A percentile compares a stretch with the other conserved stretches of the same genome.
phyloP scores from a whole-genome alignment of 2,113 vertebrate species.

The Anguilla rostrata region DNA sequence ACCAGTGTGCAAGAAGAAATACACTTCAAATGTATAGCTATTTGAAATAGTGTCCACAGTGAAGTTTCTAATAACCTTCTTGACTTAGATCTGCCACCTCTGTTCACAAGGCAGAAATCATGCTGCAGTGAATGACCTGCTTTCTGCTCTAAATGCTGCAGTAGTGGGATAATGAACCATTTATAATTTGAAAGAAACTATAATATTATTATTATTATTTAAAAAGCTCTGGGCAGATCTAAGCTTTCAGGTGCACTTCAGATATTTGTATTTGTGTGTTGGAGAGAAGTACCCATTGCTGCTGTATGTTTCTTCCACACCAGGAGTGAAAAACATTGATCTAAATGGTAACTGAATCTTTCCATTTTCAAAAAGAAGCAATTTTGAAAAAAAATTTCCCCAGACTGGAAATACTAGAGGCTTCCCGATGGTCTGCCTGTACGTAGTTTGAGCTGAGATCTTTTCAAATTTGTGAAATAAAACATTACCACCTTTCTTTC shows the following conservation, averaged over 20 bases:
- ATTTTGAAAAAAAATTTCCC: neutral
- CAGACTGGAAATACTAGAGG: neutral
- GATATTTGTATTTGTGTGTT: conserved; percentile 50
- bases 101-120: conserved; percentile 28
- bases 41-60: neutral
- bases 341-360: neutral
- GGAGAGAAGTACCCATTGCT: conserved; percentile 34
- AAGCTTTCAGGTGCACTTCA: conserved; percentile 54
- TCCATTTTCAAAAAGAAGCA: neutral
- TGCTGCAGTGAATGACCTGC: conserved; percentile 36
- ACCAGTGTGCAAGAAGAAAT: neutral
- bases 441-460: neutral
- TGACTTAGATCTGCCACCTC: neutral
- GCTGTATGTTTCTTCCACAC: neutral
- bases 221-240: conserved; percentile 62
- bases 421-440: neutral
- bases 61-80: neutral
- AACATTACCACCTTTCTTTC: neutral
- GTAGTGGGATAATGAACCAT: conserved; percentile 63
- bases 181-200: conserved; percentile 67
- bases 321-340: neutral
- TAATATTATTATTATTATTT: conserved; percentile 78
- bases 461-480: neutral
- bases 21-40: neutral
- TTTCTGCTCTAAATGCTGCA: conserved; percentile 48